Conservation (phyloP, 2,113 vertebrate genomes). For the Phodopus roborovskii region DNA sequence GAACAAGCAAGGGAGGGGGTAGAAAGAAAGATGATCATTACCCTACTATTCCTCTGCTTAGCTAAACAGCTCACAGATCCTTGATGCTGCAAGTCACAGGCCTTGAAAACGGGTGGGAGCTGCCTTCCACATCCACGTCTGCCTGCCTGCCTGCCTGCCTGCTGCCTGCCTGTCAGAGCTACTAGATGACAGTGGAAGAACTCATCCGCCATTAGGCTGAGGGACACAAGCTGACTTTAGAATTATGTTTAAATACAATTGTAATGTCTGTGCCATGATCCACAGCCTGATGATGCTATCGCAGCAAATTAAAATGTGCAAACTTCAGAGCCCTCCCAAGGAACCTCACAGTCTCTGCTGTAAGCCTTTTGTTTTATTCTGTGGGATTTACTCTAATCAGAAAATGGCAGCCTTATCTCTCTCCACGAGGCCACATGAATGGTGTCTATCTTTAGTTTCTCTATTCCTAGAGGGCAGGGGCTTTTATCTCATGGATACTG, state of each 20-base stretch:
- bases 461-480: constrained; percentile 14
- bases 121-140: neutral
- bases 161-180: neutral
- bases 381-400: constrained; percentile 12
- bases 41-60: constrained; percentile 51
- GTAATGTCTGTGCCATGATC: neutral
- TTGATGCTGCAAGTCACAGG: neutral
- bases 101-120: neutral
- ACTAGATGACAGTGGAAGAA: neutral
- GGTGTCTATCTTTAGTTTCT: constrained; percentile 1
- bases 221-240: neutral
- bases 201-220: neutral
- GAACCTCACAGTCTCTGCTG: neutral
- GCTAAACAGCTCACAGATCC: constrained; percentile 61
- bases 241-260: constrained; percentile 50
- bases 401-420: neutral
- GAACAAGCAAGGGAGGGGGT: constrained; percentile 64
- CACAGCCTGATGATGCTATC: neutral
- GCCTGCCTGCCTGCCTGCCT: neutral
- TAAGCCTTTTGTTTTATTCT: constrained; percentile 64
- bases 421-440: neutral
- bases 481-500: neutral
- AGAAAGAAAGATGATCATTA: constrained; percentile 70
- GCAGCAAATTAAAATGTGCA: constrained; percentile 36
- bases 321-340: constrained; percentile 30